phyloP scores from a whole-genome alignment of 2,797 vertebrate genomes.

The Catamblyrhynchus diadema region DNA sequence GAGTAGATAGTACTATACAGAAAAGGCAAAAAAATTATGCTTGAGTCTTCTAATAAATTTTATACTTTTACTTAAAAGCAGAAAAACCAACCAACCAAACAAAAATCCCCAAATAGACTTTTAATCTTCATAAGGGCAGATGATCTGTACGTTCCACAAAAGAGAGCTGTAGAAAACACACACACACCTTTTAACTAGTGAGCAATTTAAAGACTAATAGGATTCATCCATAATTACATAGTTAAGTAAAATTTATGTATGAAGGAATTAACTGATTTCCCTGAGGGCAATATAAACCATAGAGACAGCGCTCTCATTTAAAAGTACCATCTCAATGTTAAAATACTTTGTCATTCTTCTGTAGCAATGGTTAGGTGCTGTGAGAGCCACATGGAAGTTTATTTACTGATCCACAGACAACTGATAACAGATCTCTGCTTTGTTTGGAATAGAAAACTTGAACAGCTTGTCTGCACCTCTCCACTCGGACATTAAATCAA shows the following conservation, averaged over 20 bases:
- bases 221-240: constrained; percentile 78
- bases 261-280: constrained; percentile 76
- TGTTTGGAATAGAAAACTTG: constrained; percentile 83
- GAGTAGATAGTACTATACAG: neutral
- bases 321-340: constrained; percentile 61
- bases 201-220: constrained; percentile 71
- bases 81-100: neutral
- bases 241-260: constrained; percentile 84
- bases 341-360: constrained; percentile 74
- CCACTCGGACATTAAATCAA: constrained; percentile 89
- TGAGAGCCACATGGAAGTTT: constrained; percentile 74
- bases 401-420: constrained; percentile 80
- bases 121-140: constrained; percentile 68
- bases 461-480: constrained; percentile 93
- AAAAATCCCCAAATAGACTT: constrained; percentile 50
- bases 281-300: constrained; percentile 72
- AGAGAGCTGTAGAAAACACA: constrained; percentile 6
- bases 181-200: constrained; percentile 75
- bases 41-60: neutral
- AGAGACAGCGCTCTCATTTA: constrained; percentile 64
- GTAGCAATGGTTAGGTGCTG: constrained; percentile 65
- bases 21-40: neutral
- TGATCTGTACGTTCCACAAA: constrained; percentile 62
- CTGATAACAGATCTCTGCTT: constrained; percentile 78
- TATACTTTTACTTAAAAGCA: constrained; percentile 17